phyloP scores from a whole-genome alignment of 2,888 invertebrate genomes.

The Aphidius colemani region DNA sequence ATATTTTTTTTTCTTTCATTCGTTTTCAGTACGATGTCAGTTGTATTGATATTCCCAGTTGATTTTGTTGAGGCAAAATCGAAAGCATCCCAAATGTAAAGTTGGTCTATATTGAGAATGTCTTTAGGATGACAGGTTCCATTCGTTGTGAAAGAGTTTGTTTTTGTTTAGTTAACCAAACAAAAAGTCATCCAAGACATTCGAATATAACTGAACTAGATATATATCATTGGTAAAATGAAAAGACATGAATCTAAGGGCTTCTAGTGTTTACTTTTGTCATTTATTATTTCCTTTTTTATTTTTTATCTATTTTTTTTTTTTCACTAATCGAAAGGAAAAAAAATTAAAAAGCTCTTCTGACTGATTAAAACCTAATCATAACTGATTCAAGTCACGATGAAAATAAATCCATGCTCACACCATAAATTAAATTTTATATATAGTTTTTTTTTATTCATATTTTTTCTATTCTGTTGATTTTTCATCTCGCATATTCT shows the following conservation, averaged over 20 bases:
- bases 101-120: too few relatives aligned
- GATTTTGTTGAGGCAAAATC: slow-evolving; percentile 24
- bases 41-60: slow-evolving; percentile 34
- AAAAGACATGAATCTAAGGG: slow-evolving; percentile 22
- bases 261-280: slow-evolving; percentile 20
- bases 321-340: neutral
- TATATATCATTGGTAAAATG: neutral
- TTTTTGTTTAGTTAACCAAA: too few relatives aligned
- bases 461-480: slow-evolving; percentile 11
- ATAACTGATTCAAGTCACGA: slow-evolving; percentile 11
- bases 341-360: slow-evolving; percentile 10
- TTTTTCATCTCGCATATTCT: slow-evolving; percentile 8
- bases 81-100: too few relatives aligned
- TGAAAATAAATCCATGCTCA: slow-evolving; percentile 6
- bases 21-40: slow-evolving; percentile 21
- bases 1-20: slow-evolving; percentile 13
- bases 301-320: slow-evolving; percentile 8
- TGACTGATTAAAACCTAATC: slow-evolving; percentile 18
- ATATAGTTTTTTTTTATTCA: neutral
- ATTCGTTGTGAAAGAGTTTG: too few relatives aligned
- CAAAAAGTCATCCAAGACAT: too few relatives aligned
- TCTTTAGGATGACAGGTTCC: too few relatives aligned
- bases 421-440: slow-evolving; percentile 17
- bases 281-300: neutral
- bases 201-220: too few relatives aligned